Evolutionary conservation across 2,888 invertebrate species (phyloP).

Genomic region (Dynastes tityus): DNA sequence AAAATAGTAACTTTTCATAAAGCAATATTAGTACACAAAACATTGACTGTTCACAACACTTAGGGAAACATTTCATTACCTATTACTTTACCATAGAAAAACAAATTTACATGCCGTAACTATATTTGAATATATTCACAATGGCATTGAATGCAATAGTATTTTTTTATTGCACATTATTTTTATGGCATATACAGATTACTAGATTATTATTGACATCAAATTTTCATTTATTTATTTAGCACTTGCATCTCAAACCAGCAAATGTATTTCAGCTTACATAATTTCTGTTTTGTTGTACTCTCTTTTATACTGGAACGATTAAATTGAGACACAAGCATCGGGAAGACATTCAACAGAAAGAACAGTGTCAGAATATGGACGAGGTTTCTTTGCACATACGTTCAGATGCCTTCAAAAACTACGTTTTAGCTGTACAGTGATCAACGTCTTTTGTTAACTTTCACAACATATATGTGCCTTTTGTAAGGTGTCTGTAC

Average conservation of each 20-base stretch:
- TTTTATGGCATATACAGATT: constrained; percentile 57
- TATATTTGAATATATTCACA: constrained; percentile 38
- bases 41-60: constrained; percentile 53
- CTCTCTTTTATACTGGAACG: constrained; percentile 54
- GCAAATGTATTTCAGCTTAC: constrained; percentile 44
- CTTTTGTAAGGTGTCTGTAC: background rate
- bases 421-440: background rate
- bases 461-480: background rate
- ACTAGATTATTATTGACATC: constrained; percentile 61
- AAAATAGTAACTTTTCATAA: constrained; percentile 42
- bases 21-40: constrained; percentile 50
- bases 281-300: constrained; percentile 48
- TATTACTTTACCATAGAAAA: constrained; percentile 39
- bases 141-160: constrained; percentile 37
- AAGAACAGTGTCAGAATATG: constrained; percentile 54
- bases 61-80: constrained; percentile 42
- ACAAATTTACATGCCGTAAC: constrained; percentile 42
- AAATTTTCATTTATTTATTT: constrained; percentile 53
- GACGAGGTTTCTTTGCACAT: constrained; percentile 43
- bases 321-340: constrained; percentile 64
- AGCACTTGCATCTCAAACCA: constrained; percentile 58
- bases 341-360: constrained; percentile 69
- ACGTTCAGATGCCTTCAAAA: constrained; percentile 25
- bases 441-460: background rate
- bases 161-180: constrained; percentile 57